Base-by-base conservation (phyloP, 2,113 vertebrate genomes). In the Pagrus major region DNA sequence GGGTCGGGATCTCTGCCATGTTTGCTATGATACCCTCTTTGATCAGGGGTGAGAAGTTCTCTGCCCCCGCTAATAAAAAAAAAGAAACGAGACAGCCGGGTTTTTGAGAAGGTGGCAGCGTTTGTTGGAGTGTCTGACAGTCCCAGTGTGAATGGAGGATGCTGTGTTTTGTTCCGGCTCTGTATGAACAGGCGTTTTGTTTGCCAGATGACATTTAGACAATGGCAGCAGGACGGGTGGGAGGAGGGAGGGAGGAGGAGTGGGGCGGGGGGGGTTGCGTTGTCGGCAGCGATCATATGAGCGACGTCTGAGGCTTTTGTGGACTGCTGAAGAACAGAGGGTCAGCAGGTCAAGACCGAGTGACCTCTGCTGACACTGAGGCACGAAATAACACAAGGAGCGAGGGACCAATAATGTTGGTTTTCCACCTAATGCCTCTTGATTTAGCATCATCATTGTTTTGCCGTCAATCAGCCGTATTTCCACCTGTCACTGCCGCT, bases 11-110 rank as follows among this genome's bases (percentile, higher is more conserved):
- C 83, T 75, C 75, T 89, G 90, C 90, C 83, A 89, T 92, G 88
- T 92, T 92, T 89, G 63, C 90, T 54, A 78, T 89, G 90, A 91
- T 92, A 88, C 65, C 71, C 88, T 70, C 88, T 93, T 93, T 92
- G 89, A 93, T 91, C 85, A n/a, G 77, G 78, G 85, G 88, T 88
- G 89, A 89, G 83, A 87, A 89, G 91, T 87, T 84, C 88, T 83
- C 78, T 87, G 71, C 80, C 77, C 84, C 67, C 21, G 20, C 69
- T 69, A 59, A 55, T 64, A 55, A 47, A 37, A 59, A 49, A 49
- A 73, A 59, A 52, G 29, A 49, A 80, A 71, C 1, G 29, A 78
- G 81, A 85, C 81, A 69, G 78, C 9, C 76, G 4, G 59, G 66
- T 80, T 68, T 68, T 65, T 58, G 58, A 76, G 78, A 66, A 60